Evolutionary conservation across 1,140 invertebrate species (phyloP).

Genomic region (Delia radicum): DNA sequence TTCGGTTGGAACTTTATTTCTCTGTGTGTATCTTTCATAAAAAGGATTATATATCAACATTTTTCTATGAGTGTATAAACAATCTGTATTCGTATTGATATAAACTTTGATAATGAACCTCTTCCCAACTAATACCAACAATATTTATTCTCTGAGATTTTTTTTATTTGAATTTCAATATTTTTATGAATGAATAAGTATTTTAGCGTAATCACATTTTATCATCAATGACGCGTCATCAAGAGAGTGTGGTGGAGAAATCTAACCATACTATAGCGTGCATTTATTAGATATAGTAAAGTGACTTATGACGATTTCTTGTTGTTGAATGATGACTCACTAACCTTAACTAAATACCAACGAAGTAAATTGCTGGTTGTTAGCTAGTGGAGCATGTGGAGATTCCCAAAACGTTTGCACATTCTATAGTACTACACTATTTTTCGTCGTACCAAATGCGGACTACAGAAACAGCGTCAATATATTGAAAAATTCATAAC

Average conservation of each 20-base stretch:
- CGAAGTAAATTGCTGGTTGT: background rate
- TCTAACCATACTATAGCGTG: background rate
- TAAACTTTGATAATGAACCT: too few relatives aligned
- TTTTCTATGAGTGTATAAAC: background rate
- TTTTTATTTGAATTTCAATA: too few relatives aligned
- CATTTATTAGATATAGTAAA: background rate
- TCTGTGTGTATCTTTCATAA: too few relatives aligned
- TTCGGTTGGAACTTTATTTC: too few relatives aligned
- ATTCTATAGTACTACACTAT: background rate
- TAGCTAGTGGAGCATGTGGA: slow-evolving; percentile 13
- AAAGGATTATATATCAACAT: too few relatives aligned
- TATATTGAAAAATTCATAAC: slow-evolving; percentile 50
- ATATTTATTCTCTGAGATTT: background rate
- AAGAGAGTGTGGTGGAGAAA: background rate
- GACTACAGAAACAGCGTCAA: too few relatives aligned
- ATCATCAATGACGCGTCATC: background rate
- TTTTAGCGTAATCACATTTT: background rate
- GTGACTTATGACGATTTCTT: background rate
- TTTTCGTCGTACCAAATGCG: slow-evolving; percentile 30
- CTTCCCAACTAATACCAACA: background rate
- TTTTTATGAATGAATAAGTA: background rate
- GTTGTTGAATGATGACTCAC: background rate
- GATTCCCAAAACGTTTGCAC: background rate
- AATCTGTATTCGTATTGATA: too few relatives aligned
- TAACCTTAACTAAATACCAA: background rate